These are phyloP conservation scores for Meghimatium bilineatum DNA, from an alignment of 2,888 invertebrate genomes.

Conservation along the genomic window DNA sequence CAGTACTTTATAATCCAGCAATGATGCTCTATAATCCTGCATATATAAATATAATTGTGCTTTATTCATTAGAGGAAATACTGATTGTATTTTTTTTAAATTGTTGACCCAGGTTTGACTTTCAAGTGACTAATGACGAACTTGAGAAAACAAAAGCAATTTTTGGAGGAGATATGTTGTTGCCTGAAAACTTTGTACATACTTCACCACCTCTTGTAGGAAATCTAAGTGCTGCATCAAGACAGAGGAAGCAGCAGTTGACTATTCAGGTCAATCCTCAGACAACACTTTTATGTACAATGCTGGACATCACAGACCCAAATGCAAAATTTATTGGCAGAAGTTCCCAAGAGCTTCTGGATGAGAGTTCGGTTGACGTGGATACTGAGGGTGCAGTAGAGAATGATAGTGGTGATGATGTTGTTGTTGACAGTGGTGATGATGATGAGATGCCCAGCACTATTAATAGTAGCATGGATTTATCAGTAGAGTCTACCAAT, in stretches of 20 bases:
- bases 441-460: conserved; percentile 43
- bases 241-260: conserved; percentile 47
- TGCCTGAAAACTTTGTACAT: conserved; percentile 87
- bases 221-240: conserved; percentile 35
- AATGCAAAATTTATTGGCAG: conserved; percentile 70
- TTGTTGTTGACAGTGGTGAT: conserved; percentile 9
- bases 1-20: no score
- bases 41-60: no score
- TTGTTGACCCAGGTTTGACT: conserved; percentile 81
- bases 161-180: conserved; percentile 83
- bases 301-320: conserved; percentile 88
- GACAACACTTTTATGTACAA: conserved; percentile 78
- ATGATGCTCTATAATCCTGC: no score
- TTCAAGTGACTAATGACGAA: conserved; percentile 86
- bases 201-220: conserved; percentile 83
- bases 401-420: conserved; percentile 30
- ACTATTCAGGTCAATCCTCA: conserved; percentile 78
- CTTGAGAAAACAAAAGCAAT: conserved; percentile 82
- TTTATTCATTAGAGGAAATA: no score
- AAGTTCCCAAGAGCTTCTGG: conserved; percentile 35
- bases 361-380: conserved; percentile 15
- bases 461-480: conserved; percentile 51
- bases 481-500: conserved; percentile 40
- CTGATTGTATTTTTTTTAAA: not conserved
- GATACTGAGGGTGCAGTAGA: conserved; percentile 22